These are phyloP conservation scores for Campylomormyrus tamandua DNA, from an alignment of 2,113 vertebrate genomes.

Conservation along the genomic window DNA sequence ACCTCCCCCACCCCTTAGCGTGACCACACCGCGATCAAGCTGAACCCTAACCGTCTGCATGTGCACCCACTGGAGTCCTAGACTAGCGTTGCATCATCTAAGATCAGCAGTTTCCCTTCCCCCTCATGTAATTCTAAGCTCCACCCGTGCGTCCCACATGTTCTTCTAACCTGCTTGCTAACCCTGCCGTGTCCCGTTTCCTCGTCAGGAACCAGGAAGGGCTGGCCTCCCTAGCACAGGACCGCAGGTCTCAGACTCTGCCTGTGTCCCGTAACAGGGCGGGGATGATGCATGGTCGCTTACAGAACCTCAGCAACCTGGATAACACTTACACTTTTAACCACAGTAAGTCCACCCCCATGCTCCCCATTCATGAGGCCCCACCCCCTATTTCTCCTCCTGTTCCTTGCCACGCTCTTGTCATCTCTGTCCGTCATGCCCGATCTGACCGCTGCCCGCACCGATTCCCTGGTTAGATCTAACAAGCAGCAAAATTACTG, in stretches of 20 bases:
- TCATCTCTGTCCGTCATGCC: neutral
- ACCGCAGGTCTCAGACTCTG: constrained; percentile 96
- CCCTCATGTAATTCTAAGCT: neutral
- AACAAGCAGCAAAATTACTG: neutral
- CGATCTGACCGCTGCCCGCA: neutral
- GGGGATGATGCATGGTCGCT: constrained; percentile 87
- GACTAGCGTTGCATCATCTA: neutral
- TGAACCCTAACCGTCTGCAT: neutral
- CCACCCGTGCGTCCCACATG: neutral
- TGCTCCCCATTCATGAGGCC: neutral
- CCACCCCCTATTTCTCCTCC: neutral
- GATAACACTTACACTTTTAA: constrained; percentile 94
- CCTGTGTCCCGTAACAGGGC: constrained; percentile 98
- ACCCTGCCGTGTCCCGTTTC: constrained; percentile 66
- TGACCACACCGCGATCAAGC: neutral
- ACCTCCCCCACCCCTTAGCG: too few species aligned
- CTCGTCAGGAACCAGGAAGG: constrained; percentile 88
- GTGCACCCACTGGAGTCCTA: neutral
- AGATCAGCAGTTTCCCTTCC: neutral
- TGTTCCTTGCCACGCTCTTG: neutral
- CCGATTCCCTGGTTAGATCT: neutral
- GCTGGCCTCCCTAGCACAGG: constrained; percentile 76
- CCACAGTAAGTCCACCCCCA: constrained; percentile 76
- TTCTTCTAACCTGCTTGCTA: constrained; percentile 47
- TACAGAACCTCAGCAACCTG: constrained; percentile 88